phyloP scores from a whole-genome alignment of 2,797 vertebrate genomes.

The Pseudochirops corinnae region DNA sequence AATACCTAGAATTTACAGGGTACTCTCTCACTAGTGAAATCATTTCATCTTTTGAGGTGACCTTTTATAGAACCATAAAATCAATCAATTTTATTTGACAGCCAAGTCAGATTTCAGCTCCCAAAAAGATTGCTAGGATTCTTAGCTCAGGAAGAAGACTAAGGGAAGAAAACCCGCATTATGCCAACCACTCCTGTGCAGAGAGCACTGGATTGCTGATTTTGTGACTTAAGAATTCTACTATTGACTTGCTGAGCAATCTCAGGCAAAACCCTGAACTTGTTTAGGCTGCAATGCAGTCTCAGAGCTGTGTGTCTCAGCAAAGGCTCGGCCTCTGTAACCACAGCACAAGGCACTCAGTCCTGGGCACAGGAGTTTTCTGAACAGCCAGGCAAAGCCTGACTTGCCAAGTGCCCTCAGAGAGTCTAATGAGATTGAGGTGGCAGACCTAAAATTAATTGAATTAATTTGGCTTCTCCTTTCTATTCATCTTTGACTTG shows the following conservation, averaged over 20 bases:
- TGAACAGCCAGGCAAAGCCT: background rate
- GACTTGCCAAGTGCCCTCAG: background rate
- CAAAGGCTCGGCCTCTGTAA: background rate
- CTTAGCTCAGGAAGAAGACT: background rate
- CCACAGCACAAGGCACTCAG: background rate
- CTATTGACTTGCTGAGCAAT: background rate
- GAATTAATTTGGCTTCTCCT: background rate
- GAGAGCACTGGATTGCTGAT: background rate
- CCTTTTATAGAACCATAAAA: conserved; percentile 75
- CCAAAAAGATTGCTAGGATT: background rate
- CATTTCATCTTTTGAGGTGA: conserved; percentile 69
- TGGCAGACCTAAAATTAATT: background rate
- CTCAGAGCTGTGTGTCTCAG: background rate
- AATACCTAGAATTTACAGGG: background rate
- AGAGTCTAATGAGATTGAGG: background rate
- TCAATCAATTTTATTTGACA: conserved; percentile 78
- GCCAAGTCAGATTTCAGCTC: conserved; percentile 65
- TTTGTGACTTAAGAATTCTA: background rate
- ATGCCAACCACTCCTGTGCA: background rate
- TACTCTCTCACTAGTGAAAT: conserved; percentile 55
- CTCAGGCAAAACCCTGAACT: background rate
- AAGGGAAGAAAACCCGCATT: background rate
- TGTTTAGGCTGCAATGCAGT: background rate
- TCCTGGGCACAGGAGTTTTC: background rate
- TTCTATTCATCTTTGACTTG: conserved; percentile 16